Base-by-base conservation (phyloP, 1,140 invertebrate genomes). In the Stratiolaelaps scimitus region DNA sequence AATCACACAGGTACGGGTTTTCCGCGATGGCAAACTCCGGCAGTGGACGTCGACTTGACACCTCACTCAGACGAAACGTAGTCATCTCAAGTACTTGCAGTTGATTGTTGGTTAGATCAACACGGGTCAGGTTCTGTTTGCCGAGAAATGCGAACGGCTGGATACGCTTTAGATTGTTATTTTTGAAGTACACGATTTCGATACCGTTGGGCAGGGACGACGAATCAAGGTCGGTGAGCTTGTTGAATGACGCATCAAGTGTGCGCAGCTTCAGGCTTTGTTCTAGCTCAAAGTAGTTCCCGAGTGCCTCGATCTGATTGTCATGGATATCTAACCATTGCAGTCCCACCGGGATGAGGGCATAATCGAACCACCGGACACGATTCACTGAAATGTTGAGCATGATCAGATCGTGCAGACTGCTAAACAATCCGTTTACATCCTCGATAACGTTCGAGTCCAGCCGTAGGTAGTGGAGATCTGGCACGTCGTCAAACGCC, bases 381-480 rank as follows among this genome's bases (percentile, higher is more conserved):
- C 85, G 83, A 78, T 94, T 94, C 77, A 89, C 87, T 28, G 88
- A 91, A 67, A 92, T 84, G 77, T 93, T 94, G 28, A 94, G 76
- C 88, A 88, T 91, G 69, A 88, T 77, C 48, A 94, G 77, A 70
- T 83, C 85, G 0, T 85, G 82, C 71, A 91, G 83, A 71, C 89
- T 85, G 67, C 83, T 82, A 74, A 93, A 92, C 20, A 90, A 78
- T 4, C 85, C 86, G 73, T 85, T 86, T 64, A 93, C 88, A 71
- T 91, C 87, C 15, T 82, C 84, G 26, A 93, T 76, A 67, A 83
- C 80, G 76, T 94, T 94, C 26, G 85, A 84, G 75, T 93, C 89
- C 30, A 94, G 73, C 65, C 89, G 78, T 53, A 94, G 84, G 0
- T 88, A 89, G 75, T 90, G 85, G 48, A 94, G 79, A 73, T 85